Evolutionary conservation across 2,888 invertebrate genomes (phyloP).

Genomic region (Sepioteuthis lessoniana): DNA sequence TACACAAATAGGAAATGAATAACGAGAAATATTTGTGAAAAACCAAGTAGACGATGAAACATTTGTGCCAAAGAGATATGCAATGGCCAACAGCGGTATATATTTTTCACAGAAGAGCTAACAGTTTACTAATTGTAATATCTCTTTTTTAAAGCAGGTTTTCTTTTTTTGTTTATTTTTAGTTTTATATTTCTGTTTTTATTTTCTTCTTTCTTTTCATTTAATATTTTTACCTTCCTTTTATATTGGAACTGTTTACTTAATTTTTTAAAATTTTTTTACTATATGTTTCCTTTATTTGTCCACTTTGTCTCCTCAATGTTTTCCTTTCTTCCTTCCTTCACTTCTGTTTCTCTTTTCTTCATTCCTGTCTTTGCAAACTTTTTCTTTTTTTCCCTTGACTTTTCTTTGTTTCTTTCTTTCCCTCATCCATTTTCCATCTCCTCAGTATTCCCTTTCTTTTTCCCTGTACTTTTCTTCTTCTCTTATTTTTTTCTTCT

Average conservation of each 20-base stretch:
- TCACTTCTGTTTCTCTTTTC: no score
- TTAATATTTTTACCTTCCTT: neutral
- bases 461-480: no score
- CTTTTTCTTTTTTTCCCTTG: no score
- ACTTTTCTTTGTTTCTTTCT: no score
- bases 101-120: neutral
- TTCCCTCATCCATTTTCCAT: neutral
- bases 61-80: neutral
- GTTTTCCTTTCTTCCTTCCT: no score
- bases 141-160: neutral
- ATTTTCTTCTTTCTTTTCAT: neutral
- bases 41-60: neutral
- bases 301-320: no score
- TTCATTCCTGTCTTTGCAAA: no score
- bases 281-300: no score
- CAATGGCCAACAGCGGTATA: neutral
- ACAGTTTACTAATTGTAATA: neutral
- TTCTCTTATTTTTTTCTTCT: no score
- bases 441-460: no score
- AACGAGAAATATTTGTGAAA: neutral
- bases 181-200: neutral
- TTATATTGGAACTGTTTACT: no score
- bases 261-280: no score
- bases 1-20: neutral
- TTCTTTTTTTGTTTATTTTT: neutral